These are phyloP conservation scores for Xenopus laevis DNA, from an alignment of 2,113 vertebrate genomes.

Conservation along the genomic window DNA sequence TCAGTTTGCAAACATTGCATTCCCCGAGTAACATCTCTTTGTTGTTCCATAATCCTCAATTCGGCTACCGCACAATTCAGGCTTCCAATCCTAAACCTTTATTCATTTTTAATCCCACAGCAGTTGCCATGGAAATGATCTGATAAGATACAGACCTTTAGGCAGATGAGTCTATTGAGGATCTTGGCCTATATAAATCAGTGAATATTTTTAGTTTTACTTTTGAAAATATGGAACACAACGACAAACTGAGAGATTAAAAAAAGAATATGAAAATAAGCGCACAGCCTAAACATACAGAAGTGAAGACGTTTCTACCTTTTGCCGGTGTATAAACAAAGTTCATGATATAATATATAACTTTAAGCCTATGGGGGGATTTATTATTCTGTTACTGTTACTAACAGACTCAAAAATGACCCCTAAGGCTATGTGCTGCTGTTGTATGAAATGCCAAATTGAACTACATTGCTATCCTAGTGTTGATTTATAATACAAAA, in stretches of 20 bases:
- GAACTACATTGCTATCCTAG: too few species aligned
- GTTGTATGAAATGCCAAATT: too few species aligned
- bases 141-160: constrained; percentile 67
- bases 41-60: constrained; percentile 66
- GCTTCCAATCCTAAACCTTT: constrained; percentile 67
- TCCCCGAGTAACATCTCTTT: constrained; percentile 64
- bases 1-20: constrained; percentile 66
- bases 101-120: constrained; percentile 70
- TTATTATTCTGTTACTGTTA: too few species aligned
- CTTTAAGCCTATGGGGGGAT: too few species aligned
- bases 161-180: constrained; percentile 61
- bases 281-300: too few species aligned
- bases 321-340: too few species aligned
- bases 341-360: too few species aligned
- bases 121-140: constrained; percentile 79
- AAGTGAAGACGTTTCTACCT: too few species aligned
- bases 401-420: too few species aligned
- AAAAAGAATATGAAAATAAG: background rate
- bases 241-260: constrained; percentile 27
- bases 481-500: too few species aligned
- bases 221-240: constrained; percentile 45
- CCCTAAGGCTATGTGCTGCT: too few species aligned
- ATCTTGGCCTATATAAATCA: constrained; percentile 58
- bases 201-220: constrained; percentile 46
- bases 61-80: constrained; percentile 68